A percentile compares a stretch with the other conserved stretches of the same genome.
Evolutionary conservation across 1,140 invertebrate genomes (phyloP).

Genomic region (Eueides isabella): DNA sequence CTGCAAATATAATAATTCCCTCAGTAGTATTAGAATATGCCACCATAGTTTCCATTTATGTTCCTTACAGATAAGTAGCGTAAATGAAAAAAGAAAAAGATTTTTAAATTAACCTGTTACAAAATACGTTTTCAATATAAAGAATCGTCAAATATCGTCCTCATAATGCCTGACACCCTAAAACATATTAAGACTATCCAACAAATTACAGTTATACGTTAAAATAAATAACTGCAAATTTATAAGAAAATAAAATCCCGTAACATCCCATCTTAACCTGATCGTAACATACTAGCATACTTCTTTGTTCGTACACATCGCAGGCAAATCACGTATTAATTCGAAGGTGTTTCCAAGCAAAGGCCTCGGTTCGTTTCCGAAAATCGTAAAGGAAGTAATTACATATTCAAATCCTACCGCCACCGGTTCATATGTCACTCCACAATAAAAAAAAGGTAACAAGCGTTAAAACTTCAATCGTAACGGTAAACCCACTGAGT

Average conservation of each 20-base stretch:
- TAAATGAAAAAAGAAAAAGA: no score
- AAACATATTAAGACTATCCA: not conserved
- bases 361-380: constrained; percentile 67
- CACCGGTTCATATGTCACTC: constrained; percentile 76
- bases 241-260: not conserved
- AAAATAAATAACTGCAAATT: not conserved
- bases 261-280: constrained; percentile 1
- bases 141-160: not conserved
- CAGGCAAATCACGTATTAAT: constrained; percentile 10
- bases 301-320: constrained; percentile 4
- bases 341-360: constrained; percentile 43
- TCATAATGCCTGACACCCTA: not conserved
- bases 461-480: constrained; percentile 49
- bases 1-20: no score
- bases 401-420: constrained; percentile 77
- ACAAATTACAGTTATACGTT: not conserved
- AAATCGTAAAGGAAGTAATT: constrained; percentile 81
- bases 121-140: no score
- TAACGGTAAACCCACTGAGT: constrained; percentile 61
- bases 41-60: no score
- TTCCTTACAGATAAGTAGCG: no score
- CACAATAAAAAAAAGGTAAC: constrained; percentile 65
- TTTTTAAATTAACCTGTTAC: no score
- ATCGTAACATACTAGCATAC: not conserved
- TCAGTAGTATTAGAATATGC: no score